Evolutionary conservation across 2,797 vertebrate species (phyloP), one percentile per base, ranked within the genome.

Genomic region (Lateolabrax maculatus): DNA sequence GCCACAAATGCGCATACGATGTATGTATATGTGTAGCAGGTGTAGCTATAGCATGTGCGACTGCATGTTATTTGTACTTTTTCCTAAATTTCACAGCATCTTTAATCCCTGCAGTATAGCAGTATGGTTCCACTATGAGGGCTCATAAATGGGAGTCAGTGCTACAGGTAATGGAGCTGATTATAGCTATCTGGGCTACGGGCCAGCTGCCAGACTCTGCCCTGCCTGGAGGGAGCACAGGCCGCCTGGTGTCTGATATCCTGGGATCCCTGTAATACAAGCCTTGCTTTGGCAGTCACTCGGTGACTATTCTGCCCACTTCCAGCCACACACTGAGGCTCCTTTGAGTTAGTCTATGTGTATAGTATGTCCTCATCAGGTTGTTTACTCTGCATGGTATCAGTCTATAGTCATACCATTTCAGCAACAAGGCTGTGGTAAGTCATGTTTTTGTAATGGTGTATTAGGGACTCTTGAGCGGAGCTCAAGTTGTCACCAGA

Each of bases 211-310:
- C 96, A 97, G 92, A 88, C 82, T 87, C 79, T 73, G 87, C 79
- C 90, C 91, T 80, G 94, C 91, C 91, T 96, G 90, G 93, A 96
- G 95, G 91, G 87, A 90, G 92, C 83, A 86, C 86, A 84, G 88
- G 84, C 91, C 95, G 94, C 95, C 95, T 92, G 85, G 92, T 96
- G 96, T 97, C 95, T 96, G 95, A 97, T 95, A 96, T 93, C 96
- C 95, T 94, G 95, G 95, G 96, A 94, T 93, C 94, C 95, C 95
- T 97, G 96, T 96, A 97, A 97, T 96, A 96, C 95, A 94, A 95
- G 95, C 94, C 92, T 84, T 77, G 90, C 93, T 93, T 94, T 96
- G 96, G 95, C 95, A 96, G 95, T 82, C 84, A 83, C 87, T 88
- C 80, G 8, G 81, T 65, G 83, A 89, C 86, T 84, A 72, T 79